Conservation (phyloP, 2,113 vertebrate genomes). For the Melanotaenia duboulayi region DNA sequence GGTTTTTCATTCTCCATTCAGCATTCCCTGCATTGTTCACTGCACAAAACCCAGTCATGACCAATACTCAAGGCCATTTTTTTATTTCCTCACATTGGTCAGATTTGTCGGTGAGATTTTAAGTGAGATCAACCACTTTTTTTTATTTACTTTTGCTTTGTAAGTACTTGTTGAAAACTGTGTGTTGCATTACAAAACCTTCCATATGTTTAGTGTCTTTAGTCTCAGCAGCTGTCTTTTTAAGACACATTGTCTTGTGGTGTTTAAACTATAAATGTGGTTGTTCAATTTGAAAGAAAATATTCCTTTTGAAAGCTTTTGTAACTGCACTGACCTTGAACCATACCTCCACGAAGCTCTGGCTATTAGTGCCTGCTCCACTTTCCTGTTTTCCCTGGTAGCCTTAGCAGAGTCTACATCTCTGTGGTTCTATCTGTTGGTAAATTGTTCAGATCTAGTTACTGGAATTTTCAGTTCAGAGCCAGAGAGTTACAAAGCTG, state of each 20-base stretch:
- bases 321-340: conserved; percentile 1
- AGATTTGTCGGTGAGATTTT: too few species aligned
- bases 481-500: not conserved
- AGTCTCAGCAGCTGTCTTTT: too few species aligned
- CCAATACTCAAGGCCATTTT: not conserved
- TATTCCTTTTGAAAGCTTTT: not conserved
- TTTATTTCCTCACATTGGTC: not conserved
- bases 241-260: too few species aligned
- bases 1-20: not conserved
- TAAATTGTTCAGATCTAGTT: conserved; percentile 6
- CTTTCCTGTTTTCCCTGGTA: conserved; percentile 2
- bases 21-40: not conserved
- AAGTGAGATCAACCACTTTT: too few species aligned
- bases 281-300: not conserved
- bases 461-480: not conserved
- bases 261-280: not conserved
- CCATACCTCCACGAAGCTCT: conserved; percentile 9
- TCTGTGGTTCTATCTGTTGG: not conserved
- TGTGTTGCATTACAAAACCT: too few species aligned
- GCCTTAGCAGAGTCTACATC: not conserved
- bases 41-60: too few species aligned
- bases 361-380: not conserved
- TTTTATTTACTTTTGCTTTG: too few species aligned
- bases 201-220: too few species aligned
- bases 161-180: too few species aligned